Conservation (phyloP, 2,888 invertebrate species). For the Eupithecia insigniata region DNA sequence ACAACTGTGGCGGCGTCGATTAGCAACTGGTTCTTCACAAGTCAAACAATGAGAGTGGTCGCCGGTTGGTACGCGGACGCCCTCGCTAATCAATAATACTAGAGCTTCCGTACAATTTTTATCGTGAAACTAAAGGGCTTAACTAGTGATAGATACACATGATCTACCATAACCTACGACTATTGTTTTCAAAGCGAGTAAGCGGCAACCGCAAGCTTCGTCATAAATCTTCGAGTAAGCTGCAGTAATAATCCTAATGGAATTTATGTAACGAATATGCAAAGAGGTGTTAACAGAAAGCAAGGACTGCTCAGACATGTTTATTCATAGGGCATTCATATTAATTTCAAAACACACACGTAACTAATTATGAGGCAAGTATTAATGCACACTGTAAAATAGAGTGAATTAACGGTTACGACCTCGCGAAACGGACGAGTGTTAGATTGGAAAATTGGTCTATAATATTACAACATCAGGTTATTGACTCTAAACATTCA, state of each 20-base stretch:
- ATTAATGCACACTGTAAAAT: slow-evolving; percentile 46
- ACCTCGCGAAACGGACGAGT: slow-evolving; percentile 43
- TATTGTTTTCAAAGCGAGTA: slow-evolving; percentile 48
- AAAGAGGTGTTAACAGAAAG: slow-evolving; percentile 50
- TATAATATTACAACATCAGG: slow-evolving; percentile 3
- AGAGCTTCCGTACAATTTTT: slow-evolving; percentile 62
- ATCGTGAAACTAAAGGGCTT: slow-evolving; percentile 54
- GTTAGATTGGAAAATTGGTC: slow-evolving; percentile 59
- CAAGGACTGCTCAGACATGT: slow-evolving; percentile 51
- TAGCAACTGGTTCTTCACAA: slow-evolving; percentile 74
- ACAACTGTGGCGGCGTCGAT: slow-evolving; percentile 71
- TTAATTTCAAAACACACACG: slow-evolving; percentile 50
- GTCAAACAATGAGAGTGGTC: slow-evolving; percentile 82
- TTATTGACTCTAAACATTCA: slow-evolving; percentile 7
- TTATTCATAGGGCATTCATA: slow-evolving; percentile 49
- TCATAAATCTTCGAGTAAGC: slow-evolving; percentile 24
- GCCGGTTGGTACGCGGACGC: slow-evolving; percentile 76
- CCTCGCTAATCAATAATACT: slow-evolving; percentile 71
- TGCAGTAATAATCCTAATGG: slow-evolving; percentile 49
- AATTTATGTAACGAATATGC: slow-evolving; percentile 49
- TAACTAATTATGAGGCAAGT: slow-evolving; percentile 44
- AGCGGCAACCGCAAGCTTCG: slow-evolving; percentile 52
- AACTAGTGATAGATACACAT: slow-evolving; percentile 29
- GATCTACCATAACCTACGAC: slow-evolving; percentile 12
- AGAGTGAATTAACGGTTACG: slow-evolving; percentile 36